phyloP scores from a whole-genome alignment of 2,113 vertebrate species.

The Leptobrachium ailaonicum region DNA sequence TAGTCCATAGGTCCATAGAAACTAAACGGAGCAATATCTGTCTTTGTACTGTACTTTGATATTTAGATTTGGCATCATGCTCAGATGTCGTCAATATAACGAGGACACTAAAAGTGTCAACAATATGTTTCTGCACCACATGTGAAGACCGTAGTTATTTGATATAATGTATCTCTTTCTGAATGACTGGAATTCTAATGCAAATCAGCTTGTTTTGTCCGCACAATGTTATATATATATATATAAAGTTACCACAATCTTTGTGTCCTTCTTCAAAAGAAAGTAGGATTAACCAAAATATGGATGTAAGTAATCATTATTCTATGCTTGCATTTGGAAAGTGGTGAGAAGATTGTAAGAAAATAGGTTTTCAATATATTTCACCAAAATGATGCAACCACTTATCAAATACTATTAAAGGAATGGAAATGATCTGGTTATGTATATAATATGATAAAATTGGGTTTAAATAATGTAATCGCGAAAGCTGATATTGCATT shows the following conservation, averaged over 20 bases:
- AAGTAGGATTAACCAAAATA: background rate
- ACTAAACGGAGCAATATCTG: slow-evolving; percentile 37
- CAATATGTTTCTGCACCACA: slow-evolving; percentile 17
- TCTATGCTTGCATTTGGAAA: background rate
- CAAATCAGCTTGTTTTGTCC: slow-evolving; percentile 26
- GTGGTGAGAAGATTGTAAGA: background rate
- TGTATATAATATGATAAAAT: too few relatives aligned
- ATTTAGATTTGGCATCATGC: slow-evolving; percentile 48
- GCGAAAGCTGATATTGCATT: too few relatives aligned
- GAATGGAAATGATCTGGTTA: too few relatives aligned
- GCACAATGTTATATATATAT: slow-evolving; percentile 8
- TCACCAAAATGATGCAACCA: background rate
- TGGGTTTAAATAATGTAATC: too few relatives aligned
- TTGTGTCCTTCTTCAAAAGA: background rate
- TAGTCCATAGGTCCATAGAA: slow-evolving; percentile 11
- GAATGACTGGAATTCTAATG: slow-evolving; percentile 38
- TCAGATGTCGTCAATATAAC: slow-evolving; percentile 47
- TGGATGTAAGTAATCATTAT: background rate
- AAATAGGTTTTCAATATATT: background rate
- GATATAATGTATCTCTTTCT: slow-evolving; percentile 38
- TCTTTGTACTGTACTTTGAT: slow-evolving; percentile 41
- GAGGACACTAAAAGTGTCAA: slow-evolving; percentile 26
- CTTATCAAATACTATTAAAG: too few relatives aligned
- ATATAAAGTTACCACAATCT: background rate
- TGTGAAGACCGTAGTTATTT: slow-evolving; percentile 14